A percentile compares a stretch with the other conserved stretches of the same genome.
Evolutionary conservation across 2,888 invertebrate species (phyloP).

Genomic region (Leucoma salicis): DNA sequence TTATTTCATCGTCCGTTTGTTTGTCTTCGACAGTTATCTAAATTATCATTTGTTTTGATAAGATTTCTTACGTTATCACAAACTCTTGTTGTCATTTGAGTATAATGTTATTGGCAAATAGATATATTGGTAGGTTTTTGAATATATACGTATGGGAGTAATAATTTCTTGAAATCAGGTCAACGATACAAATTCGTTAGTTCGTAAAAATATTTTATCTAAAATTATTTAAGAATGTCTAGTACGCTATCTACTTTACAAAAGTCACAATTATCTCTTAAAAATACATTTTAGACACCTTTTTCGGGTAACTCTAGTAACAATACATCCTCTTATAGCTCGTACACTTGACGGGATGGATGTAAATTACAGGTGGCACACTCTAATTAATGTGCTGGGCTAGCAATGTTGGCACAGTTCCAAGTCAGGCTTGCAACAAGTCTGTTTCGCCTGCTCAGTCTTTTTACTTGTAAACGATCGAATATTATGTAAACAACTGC

Average conservation of each 20-base stretch:
- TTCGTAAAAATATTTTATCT: too few relatives aligned
- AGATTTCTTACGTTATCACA: neutral
- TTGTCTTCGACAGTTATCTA: slow-evolving; percentile 12
- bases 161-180: too few relatives aligned
- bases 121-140: too few relatives aligned
- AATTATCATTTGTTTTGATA: slow-evolving; percentile 1
- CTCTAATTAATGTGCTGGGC: slow-evolving; percentile 51
- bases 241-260: too few relatives aligned
- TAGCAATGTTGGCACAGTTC: slow-evolving; percentile 44
- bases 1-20: slow-evolving; percentile 15
- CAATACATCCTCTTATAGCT: slow-evolving; percentile 26
- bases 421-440: slow-evolving; percentile 46
- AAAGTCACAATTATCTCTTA: neutral
- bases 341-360: slow-evolving; percentile 33
- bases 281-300: slow-evolving; percentile 7
- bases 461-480: slow-evolving; percentile 25
- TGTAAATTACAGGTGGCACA: slow-evolving; percentile 51
- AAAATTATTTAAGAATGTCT: too few relatives aligned
- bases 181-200: too few relatives aligned
- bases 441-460: slow-evolving; percentile 28
- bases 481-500: slow-evolving; percentile 27
- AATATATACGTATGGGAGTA: too few relatives aligned
- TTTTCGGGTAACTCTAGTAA: slow-evolving; percentile 15
- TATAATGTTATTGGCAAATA: too few relatives aligned
- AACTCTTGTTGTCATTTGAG: neutral